Percentiles rank a stretch among this genome's conserved stretches.
These are phyloP conservation scores for Nymphalis c-album DNA, from an alignment of 2,888 invertebrate species.

Conservation along the genomic window DNA sequence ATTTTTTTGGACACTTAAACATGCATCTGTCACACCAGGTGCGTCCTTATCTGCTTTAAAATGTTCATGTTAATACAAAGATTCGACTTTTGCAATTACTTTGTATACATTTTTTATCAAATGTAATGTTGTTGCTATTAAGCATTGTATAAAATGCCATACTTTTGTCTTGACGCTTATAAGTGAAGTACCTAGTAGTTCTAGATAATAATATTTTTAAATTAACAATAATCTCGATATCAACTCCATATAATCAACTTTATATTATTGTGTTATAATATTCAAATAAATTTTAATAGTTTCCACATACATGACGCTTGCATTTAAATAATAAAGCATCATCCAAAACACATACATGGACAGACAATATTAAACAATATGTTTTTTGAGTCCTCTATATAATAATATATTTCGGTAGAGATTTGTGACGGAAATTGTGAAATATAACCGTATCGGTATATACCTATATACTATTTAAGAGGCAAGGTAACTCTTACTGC, in stretches of 20 bases:
- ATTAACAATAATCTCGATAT: no score
- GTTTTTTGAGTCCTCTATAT: no score
- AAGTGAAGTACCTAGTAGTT: no score
- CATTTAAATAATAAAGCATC: no score
- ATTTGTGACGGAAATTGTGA: constrained; percentile 26
- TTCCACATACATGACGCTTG: no score
- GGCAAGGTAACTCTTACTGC: constrained; percentile 31
- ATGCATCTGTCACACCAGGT: constrained; percentile 39
- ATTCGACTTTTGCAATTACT: background rate
- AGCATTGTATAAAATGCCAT: background rate
- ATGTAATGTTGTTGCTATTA: background rate
- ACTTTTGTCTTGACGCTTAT: no score
- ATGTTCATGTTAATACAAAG: constrained; percentile 18
- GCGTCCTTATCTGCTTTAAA: constrained; percentile 29
- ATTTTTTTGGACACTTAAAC: constrained; percentile 29
- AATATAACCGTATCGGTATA: constrained; percentile 16
- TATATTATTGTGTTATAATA: no score
- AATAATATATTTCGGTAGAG: background rate
- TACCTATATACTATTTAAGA: constrained; percentile 16
- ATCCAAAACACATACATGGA: no score
- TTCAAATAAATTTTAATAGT: no score
- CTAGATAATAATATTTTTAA: no score
- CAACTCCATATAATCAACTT: no score
- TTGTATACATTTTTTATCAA: background rate
- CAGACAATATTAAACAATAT: no score